Evolutionary conservation across 1,140 invertebrate genomes (phyloP).

Genomic region (Drusus annulatus): DNA sequence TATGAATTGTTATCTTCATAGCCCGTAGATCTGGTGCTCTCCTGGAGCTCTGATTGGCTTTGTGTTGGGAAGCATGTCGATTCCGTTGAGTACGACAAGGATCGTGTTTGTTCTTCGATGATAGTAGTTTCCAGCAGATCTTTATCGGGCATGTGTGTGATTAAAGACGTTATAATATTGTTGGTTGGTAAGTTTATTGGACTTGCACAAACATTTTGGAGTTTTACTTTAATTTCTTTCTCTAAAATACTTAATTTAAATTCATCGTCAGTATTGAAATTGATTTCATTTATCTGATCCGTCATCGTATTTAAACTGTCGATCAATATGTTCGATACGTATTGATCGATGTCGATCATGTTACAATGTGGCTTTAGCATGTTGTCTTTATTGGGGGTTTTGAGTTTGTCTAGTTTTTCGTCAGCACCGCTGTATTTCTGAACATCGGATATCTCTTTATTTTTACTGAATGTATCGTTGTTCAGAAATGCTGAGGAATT

Average conservation of each 20-base stretch:
- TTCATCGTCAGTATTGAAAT: conserved; percentile 65
- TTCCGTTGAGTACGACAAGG: conserved; percentile 54
- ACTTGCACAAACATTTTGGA: conserved; percentile 69
- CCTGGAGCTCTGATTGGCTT: conserved; percentile 39
- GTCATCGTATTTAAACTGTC: conserved; percentile 69
- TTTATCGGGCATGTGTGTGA: conserved; percentile 54
- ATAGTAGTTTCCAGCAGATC: conserved; percentile 55
- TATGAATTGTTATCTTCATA: conserved; percentile 20
- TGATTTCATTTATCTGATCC: conserved; percentile 69
- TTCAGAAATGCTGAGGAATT: conserved; percentile 58
- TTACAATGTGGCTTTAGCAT: conserved; percentile 34
- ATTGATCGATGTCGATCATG: conserved; percentile 66
- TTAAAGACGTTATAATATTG: conserved; percentile 48
- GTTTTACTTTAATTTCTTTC: conserved; percentile 70
- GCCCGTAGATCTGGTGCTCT: background rate
- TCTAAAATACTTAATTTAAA: conserved; percentile 68
- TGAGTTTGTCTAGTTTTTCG: conserved; percentile 29
- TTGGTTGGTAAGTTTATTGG: conserved; percentile 61
- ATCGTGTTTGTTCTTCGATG: conserved; percentile 54
- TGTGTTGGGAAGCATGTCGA: conserved; percentile 48
- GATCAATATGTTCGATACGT: conserved; percentile 69
- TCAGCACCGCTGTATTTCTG: conserved; percentile 32
- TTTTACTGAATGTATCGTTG: conserved; percentile 33
- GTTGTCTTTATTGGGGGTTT: conserved; percentile 37
- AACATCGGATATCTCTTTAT: conserved; percentile 11